Percentiles rank a stretch among this genome's conserved stretches.
Evolutionary conservation across 2,888 invertebrate species (phyloP).

Genomic region (Agriopis aurantiaria): DNA sequence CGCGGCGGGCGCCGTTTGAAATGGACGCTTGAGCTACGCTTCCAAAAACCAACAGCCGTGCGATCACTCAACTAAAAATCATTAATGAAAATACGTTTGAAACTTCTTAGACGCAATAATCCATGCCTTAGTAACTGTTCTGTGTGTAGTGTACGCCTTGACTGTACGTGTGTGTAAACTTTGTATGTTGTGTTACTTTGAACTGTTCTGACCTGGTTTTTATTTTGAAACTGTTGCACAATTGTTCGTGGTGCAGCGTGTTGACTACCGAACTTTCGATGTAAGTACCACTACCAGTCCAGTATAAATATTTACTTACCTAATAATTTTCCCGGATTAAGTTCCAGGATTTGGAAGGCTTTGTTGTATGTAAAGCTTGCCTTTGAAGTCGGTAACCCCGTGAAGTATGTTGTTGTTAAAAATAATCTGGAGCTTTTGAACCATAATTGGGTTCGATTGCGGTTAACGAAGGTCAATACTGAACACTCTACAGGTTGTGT

Average conservation of each 20-base stretch:
- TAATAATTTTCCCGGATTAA: not conserved
- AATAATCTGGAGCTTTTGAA: slow-evolving; percentile 22
- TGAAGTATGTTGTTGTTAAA: slow-evolving; percentile 28
- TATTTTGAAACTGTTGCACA: slow-evolving; percentile 76
- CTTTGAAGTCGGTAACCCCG: slow-evolving; percentile 20
- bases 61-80: slow-evolving; percentile 61
- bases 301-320: slow-evolving; percentile 19
- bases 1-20: slow-evolving; percentile 65
- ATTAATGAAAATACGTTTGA: slow-evolving; percentile 68
- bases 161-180: slow-evolving; percentile 47
- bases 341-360: not conserved
- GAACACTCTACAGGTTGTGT: slow-evolving; percentile 18
- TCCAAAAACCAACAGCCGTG: slow-evolving; percentile 43
- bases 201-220: slow-evolving; percentile 71
- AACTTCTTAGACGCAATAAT: slow-evolving; percentile 55
- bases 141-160: slow-evolving; percentile 49
- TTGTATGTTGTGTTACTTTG: slow-evolving; percentile 52
- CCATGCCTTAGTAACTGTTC: slow-evolving; percentile 54
- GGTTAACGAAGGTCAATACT: slow-evolving; percentile 8
- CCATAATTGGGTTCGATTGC: slow-evolving; percentile 23
- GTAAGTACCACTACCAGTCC: slow-evolving; percentile 51
- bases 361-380: not conserved
- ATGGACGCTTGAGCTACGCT: slow-evolving; percentile 52
- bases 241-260: slow-evolving; percentile 54
- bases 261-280: slow-evolving; percentile 48